Conservation (phyloP, 2,888 invertebrate species). For the Cheilosia impressa region DNA sequence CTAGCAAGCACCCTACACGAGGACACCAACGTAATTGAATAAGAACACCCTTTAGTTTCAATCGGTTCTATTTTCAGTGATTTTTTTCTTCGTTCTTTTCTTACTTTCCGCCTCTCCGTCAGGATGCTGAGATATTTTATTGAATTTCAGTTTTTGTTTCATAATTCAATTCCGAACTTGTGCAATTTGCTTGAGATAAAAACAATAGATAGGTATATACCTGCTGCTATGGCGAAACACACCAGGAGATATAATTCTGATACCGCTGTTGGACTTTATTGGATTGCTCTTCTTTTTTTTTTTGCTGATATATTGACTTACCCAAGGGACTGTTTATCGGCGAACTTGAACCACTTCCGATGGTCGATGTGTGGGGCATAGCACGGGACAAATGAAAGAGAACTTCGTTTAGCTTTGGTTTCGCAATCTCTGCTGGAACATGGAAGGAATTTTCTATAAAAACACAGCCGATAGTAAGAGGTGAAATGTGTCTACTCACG, state of each 20-base stretch:
- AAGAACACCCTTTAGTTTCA: slow-evolving; percentile 74
- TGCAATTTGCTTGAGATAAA: slow-evolving; percentile 28
- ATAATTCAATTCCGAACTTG: slow-evolving; percentile 66
- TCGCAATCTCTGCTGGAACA: slow-evolving; percentile 60
- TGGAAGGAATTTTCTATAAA: slow-evolving; percentile 34
- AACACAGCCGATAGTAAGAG: not conserved
- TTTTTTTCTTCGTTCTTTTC: slow-evolving; percentile 41
- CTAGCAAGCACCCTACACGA: slow-evolving; percentile 6
- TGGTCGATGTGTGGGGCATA: slow-evolving; percentile 11
- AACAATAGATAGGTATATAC: not conserved
- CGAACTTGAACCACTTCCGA: slow-evolving; percentile 64
- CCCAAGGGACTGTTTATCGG: slow-evolving; percentile 50
- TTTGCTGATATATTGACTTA: slow-evolving; percentile 58
- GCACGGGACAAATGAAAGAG: slow-evolving; percentile 46
- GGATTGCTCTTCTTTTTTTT: slow-evolving; percentile 33
- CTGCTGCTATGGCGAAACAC: not conserved
- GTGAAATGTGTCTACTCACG: slow-evolving; percentile 35
- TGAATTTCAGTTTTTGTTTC: slow-evolving; percentile 50
- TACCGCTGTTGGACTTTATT: slow-evolving; percentile 18
- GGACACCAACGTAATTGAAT: slow-evolving; percentile 67
- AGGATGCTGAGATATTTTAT: slow-evolving; percentile 67
- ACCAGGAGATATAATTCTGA: slow-evolving; percentile 11
- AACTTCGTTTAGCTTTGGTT: slow-evolving; percentile 63
- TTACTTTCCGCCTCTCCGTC: slow-evolving; percentile 38
- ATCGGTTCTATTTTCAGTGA: slow-evolving; percentile 74